Percentiles rank a stretch among this genome's conserved stretches.
Conservation (phyloP, 2,797 vertebrate species). For the Sarcoramphus papa region DNA sequence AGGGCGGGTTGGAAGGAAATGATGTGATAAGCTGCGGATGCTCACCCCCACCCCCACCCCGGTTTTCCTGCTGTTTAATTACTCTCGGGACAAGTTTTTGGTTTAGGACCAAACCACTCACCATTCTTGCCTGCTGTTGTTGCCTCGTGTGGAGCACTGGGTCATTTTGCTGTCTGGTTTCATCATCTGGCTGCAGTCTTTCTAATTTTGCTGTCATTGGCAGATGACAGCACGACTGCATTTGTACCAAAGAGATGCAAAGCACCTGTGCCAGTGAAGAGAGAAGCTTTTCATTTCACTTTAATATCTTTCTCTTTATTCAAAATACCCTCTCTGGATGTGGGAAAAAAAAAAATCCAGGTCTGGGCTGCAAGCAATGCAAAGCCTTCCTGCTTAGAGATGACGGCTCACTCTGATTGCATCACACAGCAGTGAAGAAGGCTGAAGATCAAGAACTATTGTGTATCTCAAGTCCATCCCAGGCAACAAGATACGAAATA, state of each 20-base stretch:
- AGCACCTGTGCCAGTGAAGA: background rate
- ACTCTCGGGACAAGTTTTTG: background rate
- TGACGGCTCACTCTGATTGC: background rate
- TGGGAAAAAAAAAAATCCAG: background rate
- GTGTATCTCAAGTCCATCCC: background rate
- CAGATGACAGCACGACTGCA: background rate
- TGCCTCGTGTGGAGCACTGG: background rate
- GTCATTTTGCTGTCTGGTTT: background rate
- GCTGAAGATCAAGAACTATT: background rate
- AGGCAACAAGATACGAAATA: background rate
- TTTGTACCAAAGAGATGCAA: background rate
- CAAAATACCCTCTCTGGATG: background rate
- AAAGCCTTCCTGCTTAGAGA: background rate
- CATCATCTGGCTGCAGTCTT: background rate
- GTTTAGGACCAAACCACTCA: background rate
- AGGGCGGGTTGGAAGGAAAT: background rate
- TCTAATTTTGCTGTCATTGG: background rate
- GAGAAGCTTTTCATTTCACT: background rate
- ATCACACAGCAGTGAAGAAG: background rate
- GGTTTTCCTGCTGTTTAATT: background rate
- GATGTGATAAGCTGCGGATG: too few relatives aligned
- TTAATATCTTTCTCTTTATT: background rate
- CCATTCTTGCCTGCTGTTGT: too few relatives aligned
- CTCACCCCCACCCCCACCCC: too few relatives aligned
- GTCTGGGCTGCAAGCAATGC: background rate